A percentile compares a stretch with the other conserved stretches of the same genome.
These are phyloP conservation scores for Excalfactoria chinensis DNA, from an alignment of 2,113 vertebrate genomes.

Conservation along the genomic window DNA sequence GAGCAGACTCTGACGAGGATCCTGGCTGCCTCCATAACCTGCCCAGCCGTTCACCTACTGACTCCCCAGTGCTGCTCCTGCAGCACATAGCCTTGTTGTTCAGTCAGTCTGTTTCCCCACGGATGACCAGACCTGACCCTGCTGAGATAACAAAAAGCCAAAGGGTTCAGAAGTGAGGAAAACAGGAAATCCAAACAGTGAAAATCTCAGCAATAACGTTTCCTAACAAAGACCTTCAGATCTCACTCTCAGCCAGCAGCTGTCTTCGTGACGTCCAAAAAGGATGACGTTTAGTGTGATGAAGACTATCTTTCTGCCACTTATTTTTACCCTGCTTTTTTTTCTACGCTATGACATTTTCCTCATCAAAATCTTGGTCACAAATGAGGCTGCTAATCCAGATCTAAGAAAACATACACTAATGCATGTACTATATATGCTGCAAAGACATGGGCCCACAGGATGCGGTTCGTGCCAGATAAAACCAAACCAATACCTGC, in stretches of 20 bases:
- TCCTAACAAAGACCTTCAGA: slow-evolving; percentile 69
- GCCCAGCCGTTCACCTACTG: not conserved
- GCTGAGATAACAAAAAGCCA: slow-evolving; percentile 62
- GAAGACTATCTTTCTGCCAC: not conserved
- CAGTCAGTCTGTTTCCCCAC: slow-evolving; percentile 59
- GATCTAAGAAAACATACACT: not conserved
- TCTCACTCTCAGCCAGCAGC: slow-evolving; percentile 43
- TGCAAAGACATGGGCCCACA: not conserved
- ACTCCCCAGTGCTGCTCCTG: not conserved
- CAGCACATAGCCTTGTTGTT: slow-evolving; percentile 25
- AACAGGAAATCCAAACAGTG: slow-evolving; percentile 72
- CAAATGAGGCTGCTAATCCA: slow-evolving; percentile 49
- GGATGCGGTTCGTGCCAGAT: not conserved
- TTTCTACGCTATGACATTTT: slow-evolving; percentile 59
- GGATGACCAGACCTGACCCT: slow-evolving; percentile 67
- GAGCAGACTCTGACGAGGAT: not conserved
- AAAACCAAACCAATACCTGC: not conserved
- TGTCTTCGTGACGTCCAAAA: slow-evolving; percentile 48
- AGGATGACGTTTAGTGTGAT: not conserved
- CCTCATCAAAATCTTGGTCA: slow-evolving; percentile 46
- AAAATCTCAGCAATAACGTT: slow-evolving; percentile 72
- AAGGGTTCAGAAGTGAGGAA: slow-evolving; percentile 67
- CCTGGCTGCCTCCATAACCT: not conserved
- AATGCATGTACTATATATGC: not conserved
- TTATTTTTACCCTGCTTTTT: slow-evolving; percentile 65